Percentiles rank a stretch among this genome's conserved stretches.
These are phyloP conservation scores for Oostethus manadensis DNA, from an alignment of 2,113 vertebrate species.

Conservation along the genomic window DNA sequence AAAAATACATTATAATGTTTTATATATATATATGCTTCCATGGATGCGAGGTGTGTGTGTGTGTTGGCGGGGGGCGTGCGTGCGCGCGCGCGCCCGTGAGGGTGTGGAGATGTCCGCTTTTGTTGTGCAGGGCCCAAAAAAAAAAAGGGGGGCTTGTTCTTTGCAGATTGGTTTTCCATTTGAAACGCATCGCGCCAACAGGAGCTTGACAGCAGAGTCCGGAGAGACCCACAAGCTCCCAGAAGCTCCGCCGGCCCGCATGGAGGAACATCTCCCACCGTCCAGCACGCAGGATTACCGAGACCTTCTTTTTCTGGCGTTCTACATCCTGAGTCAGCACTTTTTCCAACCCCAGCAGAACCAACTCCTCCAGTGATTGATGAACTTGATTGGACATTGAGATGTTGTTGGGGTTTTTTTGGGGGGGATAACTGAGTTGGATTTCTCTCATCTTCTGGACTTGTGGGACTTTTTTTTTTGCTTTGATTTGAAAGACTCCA, in stretches of 20 bases:
- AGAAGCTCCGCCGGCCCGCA: too few relatives aligned
- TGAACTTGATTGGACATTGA: not conserved
- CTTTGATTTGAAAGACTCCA: not conserved
- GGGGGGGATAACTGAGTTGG: not conserved
- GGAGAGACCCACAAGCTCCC: slow-evolving; percentile 32
- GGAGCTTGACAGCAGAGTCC: slow-evolving; percentile 66
- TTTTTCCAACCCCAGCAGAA: too few relatives aligned
- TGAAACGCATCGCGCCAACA: slow-evolving; percentile 64
- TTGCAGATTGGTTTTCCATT: slow-evolving; percentile 71
- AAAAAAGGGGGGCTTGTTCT: slow-evolving; percentile 75
- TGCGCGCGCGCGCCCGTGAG: slow-evolving; percentile 35
- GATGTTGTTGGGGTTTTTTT: too few relatives aligned
- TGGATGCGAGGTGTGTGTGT: slow-evolving; percentile 33
- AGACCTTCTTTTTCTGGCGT: too few relatives aligned
- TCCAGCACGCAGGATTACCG: too few relatives aligned
- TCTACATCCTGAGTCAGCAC: too few relatives aligned
- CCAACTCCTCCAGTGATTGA: too few relatives aligned
- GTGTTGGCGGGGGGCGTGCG: slow-evolving; percentile 35
- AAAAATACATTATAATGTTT: too few relatives aligned
- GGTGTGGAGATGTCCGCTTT: slow-evolving; percentile 64
- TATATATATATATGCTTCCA: slow-evolving; percentile 48
- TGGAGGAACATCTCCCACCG: too few relatives aligned
- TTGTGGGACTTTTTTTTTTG: not conserved
- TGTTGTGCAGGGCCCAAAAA: slow-evolving; percentile 55
- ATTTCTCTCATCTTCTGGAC: not conserved